These are phyloP conservation scores for Anolis sagrei DNA, from an alignment of 2,113 vertebrate genomes.

Conservation along the genomic window DNA sequence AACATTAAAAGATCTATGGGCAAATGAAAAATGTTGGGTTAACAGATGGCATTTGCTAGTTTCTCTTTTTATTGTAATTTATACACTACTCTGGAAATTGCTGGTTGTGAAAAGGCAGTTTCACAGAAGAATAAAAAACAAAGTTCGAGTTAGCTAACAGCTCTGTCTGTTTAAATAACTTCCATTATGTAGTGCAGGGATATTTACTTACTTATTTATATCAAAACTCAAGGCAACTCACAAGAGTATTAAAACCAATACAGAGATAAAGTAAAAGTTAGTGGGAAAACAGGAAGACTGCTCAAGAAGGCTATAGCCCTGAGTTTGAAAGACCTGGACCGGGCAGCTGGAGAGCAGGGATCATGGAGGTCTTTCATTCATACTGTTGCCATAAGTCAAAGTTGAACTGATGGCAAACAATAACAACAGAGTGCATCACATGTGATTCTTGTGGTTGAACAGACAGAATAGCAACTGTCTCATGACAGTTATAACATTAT, in stretches of 20 bases:
- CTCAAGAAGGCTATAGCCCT: too few relatives aligned
- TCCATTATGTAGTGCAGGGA: neutral
- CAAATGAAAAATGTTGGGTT: neutral
- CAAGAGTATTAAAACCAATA: neutral
- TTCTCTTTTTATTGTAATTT: neutral
- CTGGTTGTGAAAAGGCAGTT: neutral
- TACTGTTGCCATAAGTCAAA: too few relatives aligned
- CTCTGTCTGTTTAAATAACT: neutral
- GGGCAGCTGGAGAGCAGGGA: too few relatives aligned
- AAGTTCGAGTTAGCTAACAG: fast-evolving
- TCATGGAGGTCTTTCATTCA: too few relatives aligned
- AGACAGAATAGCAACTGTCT: too few relatives aligned
- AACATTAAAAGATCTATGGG: neutral
- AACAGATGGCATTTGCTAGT: neutral
- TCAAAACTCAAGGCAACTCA: neutral
- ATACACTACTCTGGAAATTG: conserved; percentile 2
- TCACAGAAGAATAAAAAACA: neutral
- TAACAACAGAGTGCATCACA: too few relatives aligned
- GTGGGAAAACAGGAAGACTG: too few relatives aligned
- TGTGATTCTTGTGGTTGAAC: too few relatives aligned
- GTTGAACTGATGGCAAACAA: too few relatives aligned
- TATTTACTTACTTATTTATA: too few relatives aligned
- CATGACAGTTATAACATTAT: too few relatives aligned
- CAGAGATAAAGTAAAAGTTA: neutral
- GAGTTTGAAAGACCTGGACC: too few relatives aligned